phyloP scores from a whole-genome alignment of 2,797 vertebrate species.

The Sitta carolinensis region DNA sequence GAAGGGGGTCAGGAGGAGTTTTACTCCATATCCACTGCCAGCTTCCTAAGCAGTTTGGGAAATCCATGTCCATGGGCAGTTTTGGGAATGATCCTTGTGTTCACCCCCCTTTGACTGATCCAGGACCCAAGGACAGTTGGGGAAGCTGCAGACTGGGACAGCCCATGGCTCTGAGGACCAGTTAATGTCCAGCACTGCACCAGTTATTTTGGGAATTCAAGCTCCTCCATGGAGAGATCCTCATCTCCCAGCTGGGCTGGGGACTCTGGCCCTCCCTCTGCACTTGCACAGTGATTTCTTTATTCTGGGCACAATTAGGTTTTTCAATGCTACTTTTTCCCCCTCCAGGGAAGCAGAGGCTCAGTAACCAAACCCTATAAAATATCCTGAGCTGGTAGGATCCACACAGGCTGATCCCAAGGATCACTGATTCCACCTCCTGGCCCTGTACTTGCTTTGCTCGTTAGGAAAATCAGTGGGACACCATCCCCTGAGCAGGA shows the following conservation, averaged over 20 bases:
- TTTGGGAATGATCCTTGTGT: background rate
- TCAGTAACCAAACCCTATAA: background rate
- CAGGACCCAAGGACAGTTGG: fast-evolving
- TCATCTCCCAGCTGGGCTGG: background rate
- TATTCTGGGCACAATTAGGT: background rate
- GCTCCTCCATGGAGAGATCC: background rate
- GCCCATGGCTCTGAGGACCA: background rate
- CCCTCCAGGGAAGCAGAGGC: background rate
- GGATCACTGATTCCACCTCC: background rate
- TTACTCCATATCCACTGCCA: background rate
- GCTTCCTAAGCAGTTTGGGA: background rate
- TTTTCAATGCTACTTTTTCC: background rate
- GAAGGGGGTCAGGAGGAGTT: background rate
- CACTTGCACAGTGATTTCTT: background rate
- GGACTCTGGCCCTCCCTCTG: background rate
- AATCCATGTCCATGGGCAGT: background rate
- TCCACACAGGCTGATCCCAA: background rate
- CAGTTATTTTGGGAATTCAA: background rate
- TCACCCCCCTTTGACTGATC: background rate
- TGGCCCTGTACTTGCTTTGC: background rate
- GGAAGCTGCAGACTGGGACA: background rate
- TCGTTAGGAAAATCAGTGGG: background rate
- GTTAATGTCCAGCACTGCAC: background rate
- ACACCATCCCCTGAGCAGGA: background rate
- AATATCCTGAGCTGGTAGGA: background rate